A percentile compares a stretch with the other conserved stretches of the same genome.
Conservation (phyloP, 1,140 invertebrate genomes). For the Arctopsyche grandis region DNA sequence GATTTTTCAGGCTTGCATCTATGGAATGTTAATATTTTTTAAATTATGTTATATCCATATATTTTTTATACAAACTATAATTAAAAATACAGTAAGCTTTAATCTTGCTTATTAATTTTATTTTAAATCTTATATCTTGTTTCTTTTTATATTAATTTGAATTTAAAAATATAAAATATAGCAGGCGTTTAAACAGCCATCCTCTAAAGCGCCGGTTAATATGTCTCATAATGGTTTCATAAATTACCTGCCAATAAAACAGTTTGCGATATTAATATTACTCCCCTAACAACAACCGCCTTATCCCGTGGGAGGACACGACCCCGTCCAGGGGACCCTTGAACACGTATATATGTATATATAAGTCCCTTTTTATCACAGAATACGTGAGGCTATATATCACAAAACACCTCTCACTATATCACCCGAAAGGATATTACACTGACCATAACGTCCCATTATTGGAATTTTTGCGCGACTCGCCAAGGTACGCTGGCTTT, state of each 20-base stretch:
- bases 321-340: slow-evolving; percentile 1
- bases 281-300: slow-evolving; percentile 40
- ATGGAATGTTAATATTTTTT: no score
- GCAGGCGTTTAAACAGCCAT: no score
- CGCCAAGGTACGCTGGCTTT: slow-evolving; percentile 33
- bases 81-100: no score
- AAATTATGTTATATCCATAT: no score
- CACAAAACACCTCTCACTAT: slow-evolving; percentile 44
- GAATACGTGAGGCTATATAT: slow-evolving; percentile 46
- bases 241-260: slow-evolving; percentile 47
- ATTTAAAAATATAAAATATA: no score
- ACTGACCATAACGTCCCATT: slow-evolving; percentile 54
- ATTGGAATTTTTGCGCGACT: slow-evolving; percentile 53
- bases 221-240: slow-evolving; percentile 36
- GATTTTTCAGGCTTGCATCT: no score
- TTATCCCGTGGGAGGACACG: slow-evolving; percentile 35
- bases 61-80: no score
- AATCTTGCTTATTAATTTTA: no score
- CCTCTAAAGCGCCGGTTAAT: neutral
- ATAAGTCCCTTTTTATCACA: slow-evolving; percentile 38
- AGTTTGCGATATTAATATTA: slow-evolving; percentile 45
- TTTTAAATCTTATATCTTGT: no score
- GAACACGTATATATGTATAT: slow-evolving; percentile 36
- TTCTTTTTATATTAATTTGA: no score
- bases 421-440: slow-evolving; percentile 50